These are phyloP conservation scores for Sarcophaga subvicina DNA, from an alignment of 2,888 invertebrate species.

Conservation along the genomic window DNA sequence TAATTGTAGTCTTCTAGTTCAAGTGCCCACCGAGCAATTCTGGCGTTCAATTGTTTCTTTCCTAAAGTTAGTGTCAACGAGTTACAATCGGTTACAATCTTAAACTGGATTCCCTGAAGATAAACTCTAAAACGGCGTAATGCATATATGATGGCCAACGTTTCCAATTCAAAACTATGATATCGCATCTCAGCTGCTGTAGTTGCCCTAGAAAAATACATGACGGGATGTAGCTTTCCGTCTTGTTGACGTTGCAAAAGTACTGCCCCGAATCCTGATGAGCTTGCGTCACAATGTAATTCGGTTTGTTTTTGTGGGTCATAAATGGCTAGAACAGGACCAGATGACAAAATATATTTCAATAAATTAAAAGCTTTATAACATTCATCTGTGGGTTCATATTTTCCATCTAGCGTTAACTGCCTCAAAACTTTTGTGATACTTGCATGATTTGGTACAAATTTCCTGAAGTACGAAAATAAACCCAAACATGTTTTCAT, in stretches of 20 bases:
- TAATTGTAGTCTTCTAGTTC: slow-evolving; percentile 55
- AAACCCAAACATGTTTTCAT: slow-evolving; percentile 12
- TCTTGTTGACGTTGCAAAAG: slow-evolving; percentile 43
- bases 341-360: slow-evolving; percentile 57
- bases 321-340: not conserved
- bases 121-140: slow-evolving; percentile 45
- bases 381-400: slow-evolving; percentile 25
- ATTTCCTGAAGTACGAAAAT: slow-evolving; percentile 26
- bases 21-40: slow-evolving; percentile 32
- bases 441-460: slow-evolving; percentile 12
- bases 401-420: slow-evolving; percentile 27
- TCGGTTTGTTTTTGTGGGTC: not conserved
- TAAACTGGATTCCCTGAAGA: slow-evolving; percentile 34
- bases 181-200: slow-evolving; percentile 20
- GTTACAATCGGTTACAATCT: slow-evolving; percentile 18
- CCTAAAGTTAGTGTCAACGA: slow-evolving; percentile 1
- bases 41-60: slow-evolving; percentile 10
- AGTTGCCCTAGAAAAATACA: slow-evolving; percentile 5
- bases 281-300: slow-evolving; percentile 50
- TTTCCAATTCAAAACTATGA: slow-evolving; percentile 59
- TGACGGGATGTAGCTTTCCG: not conserved
- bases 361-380: slow-evolving; percentile 40
- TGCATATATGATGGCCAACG: slow-evolving; percentile 52
- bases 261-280: slow-evolving; percentile 41
- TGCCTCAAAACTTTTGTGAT: not conserved